Evolutionary conservation across 2,888 invertebrate species (phyloP).

Genomic region (Strigamia maritima): DNA sequence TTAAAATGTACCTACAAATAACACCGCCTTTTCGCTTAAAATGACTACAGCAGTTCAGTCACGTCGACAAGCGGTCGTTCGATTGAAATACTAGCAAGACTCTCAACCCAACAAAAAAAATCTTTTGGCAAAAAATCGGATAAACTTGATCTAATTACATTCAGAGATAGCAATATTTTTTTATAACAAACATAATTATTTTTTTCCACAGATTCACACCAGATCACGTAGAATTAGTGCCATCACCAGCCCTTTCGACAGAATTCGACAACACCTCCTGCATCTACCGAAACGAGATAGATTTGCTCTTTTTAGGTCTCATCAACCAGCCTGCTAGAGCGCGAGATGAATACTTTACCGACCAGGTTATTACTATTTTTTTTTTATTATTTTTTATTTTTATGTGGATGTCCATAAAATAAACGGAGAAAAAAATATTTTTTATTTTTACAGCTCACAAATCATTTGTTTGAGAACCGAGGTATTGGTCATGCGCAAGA

Average conservation of each 20-base stretch:
- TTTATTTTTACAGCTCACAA: constrained; percentile 68
- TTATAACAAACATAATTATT: background rate
- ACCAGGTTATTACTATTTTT: constrained; percentile 62
- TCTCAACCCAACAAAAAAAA: background rate
- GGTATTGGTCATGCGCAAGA: constrained; percentile 72
- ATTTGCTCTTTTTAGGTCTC: constrained; percentile 69
- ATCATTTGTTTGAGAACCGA: constrained; percentile 75
- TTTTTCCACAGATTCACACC: constrained; percentile 27
- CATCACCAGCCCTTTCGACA: constrained; percentile 13
- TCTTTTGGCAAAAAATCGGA: background rate
- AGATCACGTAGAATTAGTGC: constrained; percentile 32
- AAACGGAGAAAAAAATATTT: background rate
- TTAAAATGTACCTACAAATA: too few species aligned
- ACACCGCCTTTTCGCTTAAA: too few species aligned
- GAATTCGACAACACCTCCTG: constrained; percentile 34
- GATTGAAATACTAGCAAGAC: too few species aligned
- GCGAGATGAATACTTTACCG: constrained; percentile 89
- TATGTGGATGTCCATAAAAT: background rate
- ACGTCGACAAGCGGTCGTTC: too few species aligned
- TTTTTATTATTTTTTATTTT: background rate
- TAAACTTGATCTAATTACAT: background rate
- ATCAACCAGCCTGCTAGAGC: constrained; percentile 93
- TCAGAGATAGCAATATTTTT: too few species aligned
- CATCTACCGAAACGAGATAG: constrained; percentile 29
- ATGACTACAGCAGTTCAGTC: too few species aligned